Conservation (phyloP, 2,797 vertebrate genomes). For the Gouania willdenowi region DNA sequence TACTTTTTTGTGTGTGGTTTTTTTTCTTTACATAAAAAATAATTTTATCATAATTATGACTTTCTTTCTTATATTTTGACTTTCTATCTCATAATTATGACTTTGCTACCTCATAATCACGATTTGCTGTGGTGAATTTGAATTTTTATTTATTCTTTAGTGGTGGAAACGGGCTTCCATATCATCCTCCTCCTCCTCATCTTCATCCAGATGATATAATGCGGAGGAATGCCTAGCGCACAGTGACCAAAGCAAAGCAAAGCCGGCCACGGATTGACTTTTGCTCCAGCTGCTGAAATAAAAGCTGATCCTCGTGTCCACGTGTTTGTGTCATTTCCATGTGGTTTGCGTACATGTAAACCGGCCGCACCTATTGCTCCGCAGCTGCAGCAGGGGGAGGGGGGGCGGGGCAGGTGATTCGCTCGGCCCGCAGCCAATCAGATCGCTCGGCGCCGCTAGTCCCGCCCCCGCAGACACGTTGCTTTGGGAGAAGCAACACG, state of each 20-base stretch:
- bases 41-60: too few relatives aligned
- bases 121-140: too few relatives aligned
- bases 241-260: slow-evolving; percentile 61
- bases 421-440: slow-evolving; percentile 61
- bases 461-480: slow-evolving; percentile 81
- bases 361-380: slow-evolving; percentile 62
- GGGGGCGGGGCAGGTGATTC: slow-evolving; percentile 39
- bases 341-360: slow-evolving; percentile 73
- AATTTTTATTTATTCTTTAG: too few relatives aligned
- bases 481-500: slow-evolving; percentile 81
- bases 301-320: slow-evolving; percentile 81
- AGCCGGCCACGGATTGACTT: slow-evolving; percentile 56
- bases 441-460: slow-evolving; percentile 8
- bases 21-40: too few relatives aligned
- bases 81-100: too few relatives aligned
- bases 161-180: too few relatives aligned
- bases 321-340: slow-evolving; percentile 81
- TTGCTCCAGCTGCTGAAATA: slow-evolving; percentile 66
- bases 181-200: too few relatives aligned
- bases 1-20: too few relatives aligned
- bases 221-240: slow-evolving; percentile 41
- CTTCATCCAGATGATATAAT: slow-evolving; percentile 46
- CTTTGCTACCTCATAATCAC: too few relatives aligned
- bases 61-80: too few relatives aligned
- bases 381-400: slow-evolving; percentile 11